These are phyloP conservation scores for Rhamnusium bicolor DNA, from an alignment of 2,888 invertebrate species.

Conservation along the genomic window DNA sequence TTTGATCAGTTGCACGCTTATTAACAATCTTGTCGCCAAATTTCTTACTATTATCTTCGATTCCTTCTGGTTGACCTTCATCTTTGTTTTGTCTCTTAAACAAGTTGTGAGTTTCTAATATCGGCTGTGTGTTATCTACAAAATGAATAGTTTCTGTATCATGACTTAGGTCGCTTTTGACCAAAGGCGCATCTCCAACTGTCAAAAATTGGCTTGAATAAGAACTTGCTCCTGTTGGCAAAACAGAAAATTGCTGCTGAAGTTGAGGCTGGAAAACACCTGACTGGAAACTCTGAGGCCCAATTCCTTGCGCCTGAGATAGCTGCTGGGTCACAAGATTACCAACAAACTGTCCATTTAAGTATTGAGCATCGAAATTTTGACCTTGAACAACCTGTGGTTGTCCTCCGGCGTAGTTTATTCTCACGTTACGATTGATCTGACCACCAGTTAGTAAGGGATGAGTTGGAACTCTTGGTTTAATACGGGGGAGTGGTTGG, in stretches of 20 bases:
- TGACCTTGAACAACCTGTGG: conserved; percentile 73
- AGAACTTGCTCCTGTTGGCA: conserved; percentile 27
- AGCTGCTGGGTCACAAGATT: conserved; percentile 62
- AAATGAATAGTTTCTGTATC: conserved; percentile 74
- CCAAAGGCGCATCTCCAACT: conserved; percentile 68
- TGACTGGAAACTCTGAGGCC: conserved; percentile 31
- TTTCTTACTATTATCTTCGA: conserved; percentile 32
- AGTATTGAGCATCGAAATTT: conserved; percentile 74
- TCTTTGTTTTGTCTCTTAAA: conserved; percentile 70
- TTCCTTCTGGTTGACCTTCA: not conserved
- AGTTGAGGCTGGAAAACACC: conserved; percentile 17
- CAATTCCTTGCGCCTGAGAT: conserved; percentile 46
- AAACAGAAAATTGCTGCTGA: conserved; percentile 41
- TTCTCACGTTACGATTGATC: conserved; percentile 75
- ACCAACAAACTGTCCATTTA: conserved; percentile 78
- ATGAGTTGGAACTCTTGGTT: conserved; percentile 72
- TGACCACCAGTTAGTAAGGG: conserved; percentile 77
- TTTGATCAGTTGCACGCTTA: conserved; percentile 45
- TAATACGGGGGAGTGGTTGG: conserved; percentile 75
- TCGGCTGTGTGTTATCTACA: conserved; percentile 72
- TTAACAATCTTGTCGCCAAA: conserved; percentile 53
- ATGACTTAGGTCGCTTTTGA: conserved; percentile 71
- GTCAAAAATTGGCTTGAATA: conserved; percentile 49
- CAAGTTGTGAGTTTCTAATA: conserved; percentile 70
- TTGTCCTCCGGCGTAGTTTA: conserved; percentile 72